Base-by-base conservation (phyloP, 1,140 invertebrate species). In the Mya arenaria region DNA sequence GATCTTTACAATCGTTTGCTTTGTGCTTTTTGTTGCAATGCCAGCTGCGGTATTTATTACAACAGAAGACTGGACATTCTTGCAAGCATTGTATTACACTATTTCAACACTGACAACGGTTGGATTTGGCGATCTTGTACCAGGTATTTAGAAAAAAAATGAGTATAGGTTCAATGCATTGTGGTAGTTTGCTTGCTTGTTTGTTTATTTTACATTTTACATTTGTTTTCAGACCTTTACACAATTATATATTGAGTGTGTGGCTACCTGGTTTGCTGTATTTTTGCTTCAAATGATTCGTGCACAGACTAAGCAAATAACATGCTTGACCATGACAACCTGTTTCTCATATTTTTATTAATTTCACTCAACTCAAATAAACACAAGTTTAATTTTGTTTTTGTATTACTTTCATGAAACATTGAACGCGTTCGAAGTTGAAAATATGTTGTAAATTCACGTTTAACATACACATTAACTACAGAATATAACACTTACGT, bases 61-160 rank as follows among this genome's bases (percentile, higher is more conserved):
- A 36, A 60, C 39, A n/a, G 84, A 84, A 83, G 66, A 72, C 68
- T 87, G 87, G 81, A 71, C 65, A 15, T 86, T 84, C 34, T 28
- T 74, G 17, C 81, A 86, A 63, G 58, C 85, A 15, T 78, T 86
- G 15, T 89, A 89, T 58, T 89, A 85, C 63, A 84, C 73, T 68
- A 74, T 87, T 60, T 78, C 86, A 25, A 89, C 87, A 10, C 48
- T 87, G 37, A 86, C 86, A 34, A 87, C 87, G 28, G 63, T 84
- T 41, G 84, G 85, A 36, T 87, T 85, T 19, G 86, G 85, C 1
- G 83, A 83, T 28, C 73, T 63, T 36, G 83, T 83, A n/a, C 74
- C 79, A 37, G 73, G 83, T 77, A 66, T 68, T 37, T 55, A 10
- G n/a, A 69, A n/a, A n/a, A n/a, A n/a, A n/a, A n/a, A n/a, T n/a